Conservation (phyloP, 2,888 invertebrate genomes). For the Agrotis segetum region DNA sequence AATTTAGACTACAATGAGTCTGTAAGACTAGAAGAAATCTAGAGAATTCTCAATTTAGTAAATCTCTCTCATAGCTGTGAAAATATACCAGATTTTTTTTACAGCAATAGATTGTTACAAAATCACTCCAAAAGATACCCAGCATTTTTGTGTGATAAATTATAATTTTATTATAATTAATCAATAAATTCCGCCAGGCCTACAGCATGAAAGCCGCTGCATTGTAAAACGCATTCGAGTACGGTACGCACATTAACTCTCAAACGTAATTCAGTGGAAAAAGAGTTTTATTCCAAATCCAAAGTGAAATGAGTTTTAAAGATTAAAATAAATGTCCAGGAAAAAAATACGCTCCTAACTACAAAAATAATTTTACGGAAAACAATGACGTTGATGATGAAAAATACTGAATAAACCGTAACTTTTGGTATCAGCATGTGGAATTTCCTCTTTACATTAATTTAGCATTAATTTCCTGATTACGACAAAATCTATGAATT, state of each 20-base stretch:
- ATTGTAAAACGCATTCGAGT: slow-evolving; percentile 30
- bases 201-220: slow-evolving; percentile 59
- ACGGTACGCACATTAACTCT: slow-evolving; percentile 51
- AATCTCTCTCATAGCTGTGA: neutral
- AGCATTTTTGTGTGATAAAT: no score
- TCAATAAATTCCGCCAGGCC: neutral
- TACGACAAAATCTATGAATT: neutral
- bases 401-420: neutral
- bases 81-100: neutral
- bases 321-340: slow-evolving; percentile 32
- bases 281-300: slow-evolving; percentile 25
- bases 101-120: no score
- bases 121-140: no score
- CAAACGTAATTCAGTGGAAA: slow-evolving; percentile 45
- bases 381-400: slow-evolving; percentile 4
- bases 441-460: neutral
- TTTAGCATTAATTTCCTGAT: neutral
- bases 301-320: slow-evolving; percentile 46
- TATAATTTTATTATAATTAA: neutral
- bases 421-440: no score
- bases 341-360: neutral
- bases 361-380: slow-evolving; percentile 20
- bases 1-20: slow-evolving; percentile 6
- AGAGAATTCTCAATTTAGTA: neutral
- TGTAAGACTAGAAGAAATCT: neutral